Evolutionary conservation across 2,797 vertebrate genomes (phyloP).

Genomic region (Ceyx erithaca): DNA sequence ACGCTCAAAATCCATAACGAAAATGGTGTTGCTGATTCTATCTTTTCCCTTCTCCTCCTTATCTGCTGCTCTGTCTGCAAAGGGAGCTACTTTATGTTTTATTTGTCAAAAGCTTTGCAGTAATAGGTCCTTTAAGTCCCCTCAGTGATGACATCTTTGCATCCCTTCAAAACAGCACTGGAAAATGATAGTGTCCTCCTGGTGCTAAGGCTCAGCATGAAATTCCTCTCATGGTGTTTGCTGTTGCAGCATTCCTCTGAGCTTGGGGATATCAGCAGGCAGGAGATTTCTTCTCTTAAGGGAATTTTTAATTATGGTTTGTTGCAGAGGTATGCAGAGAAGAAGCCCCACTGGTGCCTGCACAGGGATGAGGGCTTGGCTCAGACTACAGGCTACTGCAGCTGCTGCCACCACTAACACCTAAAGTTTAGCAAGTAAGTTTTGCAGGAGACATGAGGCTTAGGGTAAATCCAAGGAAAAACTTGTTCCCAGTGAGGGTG

Average conservation of each 20-base stretch:
- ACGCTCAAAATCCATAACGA: not conserved
- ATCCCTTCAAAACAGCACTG: slow-evolving; percentile 4
- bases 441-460: too few species aligned
- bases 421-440: too few species aligned
- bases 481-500: too few species aligned
- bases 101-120: slow-evolving; percentile 21
- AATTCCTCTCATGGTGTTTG: not conserved
- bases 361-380: not conserved
- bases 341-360: not conserved
- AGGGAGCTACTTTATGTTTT: not conserved
- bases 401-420: not conserved
- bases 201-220: slow-evolving; percentile 8
- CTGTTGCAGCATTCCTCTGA: slow-evolving; percentile 11
- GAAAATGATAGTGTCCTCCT: slow-evolving; percentile 1
- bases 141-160: not conserved
- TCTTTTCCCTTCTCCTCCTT: not conserved
- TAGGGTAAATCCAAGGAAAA: too few species aligned
- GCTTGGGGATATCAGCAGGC: not conserved
- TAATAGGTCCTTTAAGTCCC: not conserved
- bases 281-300: slow-evolving; percentile 63
- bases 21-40: not conserved
- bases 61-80: not conserved
- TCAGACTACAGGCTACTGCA: slow-evolving; percentile 13
- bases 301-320: slow-evolving; percentile 58
- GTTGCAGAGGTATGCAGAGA: not conserved